Evolutionary conservation across 37 sponge, comb jelly and placozoan species (phyloP).

Genomic region (Tethya wilhelma): DNA sequence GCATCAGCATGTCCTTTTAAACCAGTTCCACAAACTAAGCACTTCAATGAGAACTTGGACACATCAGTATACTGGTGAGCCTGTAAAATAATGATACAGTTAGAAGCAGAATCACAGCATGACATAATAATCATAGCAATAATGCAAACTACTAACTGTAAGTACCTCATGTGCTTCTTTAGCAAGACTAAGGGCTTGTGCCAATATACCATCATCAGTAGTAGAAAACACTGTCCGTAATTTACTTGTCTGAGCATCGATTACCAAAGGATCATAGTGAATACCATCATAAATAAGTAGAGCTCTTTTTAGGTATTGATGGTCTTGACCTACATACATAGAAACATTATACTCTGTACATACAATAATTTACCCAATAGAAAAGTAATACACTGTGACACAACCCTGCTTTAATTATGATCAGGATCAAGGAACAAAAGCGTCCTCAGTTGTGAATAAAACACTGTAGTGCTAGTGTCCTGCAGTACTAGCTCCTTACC

Average conservation of each 20-base stretch:
- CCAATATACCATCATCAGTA: conserved; percentile 17
- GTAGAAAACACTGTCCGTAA: conserved; percentile 25
- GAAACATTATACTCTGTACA: neutral
- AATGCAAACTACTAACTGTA: too few species aligned
- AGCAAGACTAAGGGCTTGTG: conserved; percentile 63
- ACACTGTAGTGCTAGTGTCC: neutral
- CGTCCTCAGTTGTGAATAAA: neutral
- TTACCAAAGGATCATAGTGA: conserved; percentile 83
- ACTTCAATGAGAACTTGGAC: too few species aligned
- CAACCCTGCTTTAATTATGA: neutral
- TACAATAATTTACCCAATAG: neutral
- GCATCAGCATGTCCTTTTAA: too few species aligned
- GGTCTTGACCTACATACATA: conserved; percentile 42
- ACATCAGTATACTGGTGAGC: too few species aligned
- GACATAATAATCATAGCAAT: too few species aligned
- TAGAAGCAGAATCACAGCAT: too few species aligned
- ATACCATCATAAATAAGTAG: conserved; percentile 80
- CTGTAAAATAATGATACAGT: too few species aligned
- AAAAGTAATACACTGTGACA: neutral
- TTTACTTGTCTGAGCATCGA: neutral
- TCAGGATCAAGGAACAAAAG: neutral
- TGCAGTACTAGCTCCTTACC: conserved; percentile 37
- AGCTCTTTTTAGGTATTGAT: conserved; percentile 25
- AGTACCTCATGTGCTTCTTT: conserved; percentile 66
- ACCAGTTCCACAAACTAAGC: too few species aligned